A percentile compares a stretch with the other conserved stretches of the same genome.
Evolutionary conservation across 2,113 vertebrate genomes (phyloP).

Genomic region (Macaca nemestrina): DNA sequence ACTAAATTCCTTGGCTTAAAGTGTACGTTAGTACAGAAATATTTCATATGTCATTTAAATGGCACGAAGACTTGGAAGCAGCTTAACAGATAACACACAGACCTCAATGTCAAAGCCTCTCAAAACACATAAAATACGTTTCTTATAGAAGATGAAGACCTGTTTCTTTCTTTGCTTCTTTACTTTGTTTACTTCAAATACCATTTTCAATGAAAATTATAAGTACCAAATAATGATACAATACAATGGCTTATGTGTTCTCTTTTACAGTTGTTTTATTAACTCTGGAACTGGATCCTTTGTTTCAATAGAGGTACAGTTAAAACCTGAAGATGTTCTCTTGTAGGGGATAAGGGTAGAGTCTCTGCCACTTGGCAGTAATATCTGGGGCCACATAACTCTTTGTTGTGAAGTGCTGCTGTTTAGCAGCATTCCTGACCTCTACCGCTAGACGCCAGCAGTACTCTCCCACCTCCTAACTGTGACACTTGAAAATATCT

Average conservation of each 20-base stretch:
- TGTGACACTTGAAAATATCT: neutral
- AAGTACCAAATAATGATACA: neutral
- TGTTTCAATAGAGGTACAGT: neutral
- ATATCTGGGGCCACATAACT: accelerated
- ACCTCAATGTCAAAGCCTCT: constrained; percentile 41
- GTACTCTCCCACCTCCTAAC: neutral
- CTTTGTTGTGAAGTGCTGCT: neutral
- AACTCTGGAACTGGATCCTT: neutral
- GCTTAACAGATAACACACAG: constrained; percentile 59
- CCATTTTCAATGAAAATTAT: neutral
- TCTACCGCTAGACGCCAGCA: neutral
- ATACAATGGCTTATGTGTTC: neutral
- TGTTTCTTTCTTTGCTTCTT: neutral
- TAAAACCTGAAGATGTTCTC: neutral
- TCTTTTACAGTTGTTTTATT: neutral
- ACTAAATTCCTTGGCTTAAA: constrained; percentile 68
- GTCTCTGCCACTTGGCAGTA: neutral
- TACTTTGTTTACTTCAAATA: neutral
- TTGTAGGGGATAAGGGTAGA: too few species aligned
- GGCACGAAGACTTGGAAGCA: constrained; percentile 53
- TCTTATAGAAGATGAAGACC: neutral
- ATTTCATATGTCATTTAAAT: constrained; percentile 65
- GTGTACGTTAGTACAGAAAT: constrained; percentile 24
- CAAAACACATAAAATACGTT: neutral
- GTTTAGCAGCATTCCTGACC: neutral